Evolutionary conservation across 2,888 invertebrate species (phyloP).

Genomic region (Oeneis ivallda): DNA sequence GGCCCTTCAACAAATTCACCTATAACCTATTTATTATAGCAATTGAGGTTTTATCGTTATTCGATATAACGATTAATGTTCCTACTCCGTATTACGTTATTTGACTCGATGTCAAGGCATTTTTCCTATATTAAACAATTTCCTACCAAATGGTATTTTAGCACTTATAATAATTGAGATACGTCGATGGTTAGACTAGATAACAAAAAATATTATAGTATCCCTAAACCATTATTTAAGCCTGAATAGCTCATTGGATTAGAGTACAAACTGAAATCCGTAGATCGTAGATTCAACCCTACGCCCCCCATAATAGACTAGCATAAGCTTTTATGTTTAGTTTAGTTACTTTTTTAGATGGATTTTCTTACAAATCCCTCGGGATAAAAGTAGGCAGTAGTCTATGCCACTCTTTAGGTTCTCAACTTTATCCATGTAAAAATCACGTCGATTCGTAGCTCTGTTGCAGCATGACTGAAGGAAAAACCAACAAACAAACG

Average conservation of each 20-base stretch:
- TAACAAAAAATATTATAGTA: background rate
- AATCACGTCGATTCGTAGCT: too few relatives aligned
- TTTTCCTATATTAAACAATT: background rate
- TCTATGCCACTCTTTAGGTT: too few relatives aligned
- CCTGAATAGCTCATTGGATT: background rate
- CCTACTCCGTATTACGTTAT: constrained; percentile 10
- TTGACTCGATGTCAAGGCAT: background rate
- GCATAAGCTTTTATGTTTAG: too few relatives aligned
- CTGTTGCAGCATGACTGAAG: too few relatives aligned
- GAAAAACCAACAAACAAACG: too few relatives aligned
- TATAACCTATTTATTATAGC: constrained; percentile 17
- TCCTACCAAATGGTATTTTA: background rate
- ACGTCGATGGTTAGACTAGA: constrained; percentile 1
- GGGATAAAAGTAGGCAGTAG: too few relatives aligned
- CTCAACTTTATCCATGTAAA: too few relatives aligned
- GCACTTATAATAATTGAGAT: background rate
- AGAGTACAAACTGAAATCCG: background rate
- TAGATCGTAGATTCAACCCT: background rate
- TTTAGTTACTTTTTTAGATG: too few relatives aligned
- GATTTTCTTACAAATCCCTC: too few relatives aligned
- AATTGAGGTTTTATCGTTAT: constrained; percentile 21
- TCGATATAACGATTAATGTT: constrained; percentile 23
- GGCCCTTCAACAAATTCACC: background rate
- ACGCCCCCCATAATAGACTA: too few relatives aligned
- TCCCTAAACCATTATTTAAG: too few relatives aligned